phyloP scores from a whole-genome alignment of 2,113 vertebrate genomes.

The Petaurus breviceps region DNA sequence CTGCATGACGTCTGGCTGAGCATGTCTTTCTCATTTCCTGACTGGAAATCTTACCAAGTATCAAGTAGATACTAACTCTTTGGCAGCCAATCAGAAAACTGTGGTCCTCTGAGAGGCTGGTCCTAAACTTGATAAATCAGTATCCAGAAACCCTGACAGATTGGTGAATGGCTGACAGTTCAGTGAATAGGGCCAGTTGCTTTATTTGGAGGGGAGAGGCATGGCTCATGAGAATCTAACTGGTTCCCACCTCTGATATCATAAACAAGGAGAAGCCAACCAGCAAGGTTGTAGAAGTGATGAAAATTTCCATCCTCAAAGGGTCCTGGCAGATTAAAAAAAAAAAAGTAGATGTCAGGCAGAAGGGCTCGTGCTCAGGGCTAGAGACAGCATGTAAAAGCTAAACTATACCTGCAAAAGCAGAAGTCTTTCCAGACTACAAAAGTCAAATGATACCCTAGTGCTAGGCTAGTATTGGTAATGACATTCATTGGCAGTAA shows the following conservation, averaged over 20 bases:
- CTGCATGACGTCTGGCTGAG: neutral
- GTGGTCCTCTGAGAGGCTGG: neutral
- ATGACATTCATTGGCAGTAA: neutral
- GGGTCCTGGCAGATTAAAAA: neutral
- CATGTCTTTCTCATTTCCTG: neutral
- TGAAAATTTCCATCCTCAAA: neutral
- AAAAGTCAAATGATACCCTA: neutral
- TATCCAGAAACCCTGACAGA: neutral
- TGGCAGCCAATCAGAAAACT: neutral
- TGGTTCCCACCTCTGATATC: neutral
- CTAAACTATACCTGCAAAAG: neutral
- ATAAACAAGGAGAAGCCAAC: neutral
- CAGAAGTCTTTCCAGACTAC: neutral
- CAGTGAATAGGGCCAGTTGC: neutral
- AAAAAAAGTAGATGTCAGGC: neutral
- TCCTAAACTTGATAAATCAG: neutral
- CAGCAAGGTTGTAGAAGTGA: neutral
- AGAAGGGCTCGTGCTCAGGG: neutral
- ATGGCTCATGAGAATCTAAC: neutral
- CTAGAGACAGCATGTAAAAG: neutral
- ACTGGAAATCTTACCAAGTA: neutral
- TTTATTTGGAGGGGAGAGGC: neutral
- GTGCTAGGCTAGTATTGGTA: neutral
- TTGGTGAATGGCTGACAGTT: neutral
- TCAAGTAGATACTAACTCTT: constrained; percentile 9